phyloP scores from a whole-genome alignment of 1,140 invertebrate genomes.

The Drosophila parabipectinata region DNA sequence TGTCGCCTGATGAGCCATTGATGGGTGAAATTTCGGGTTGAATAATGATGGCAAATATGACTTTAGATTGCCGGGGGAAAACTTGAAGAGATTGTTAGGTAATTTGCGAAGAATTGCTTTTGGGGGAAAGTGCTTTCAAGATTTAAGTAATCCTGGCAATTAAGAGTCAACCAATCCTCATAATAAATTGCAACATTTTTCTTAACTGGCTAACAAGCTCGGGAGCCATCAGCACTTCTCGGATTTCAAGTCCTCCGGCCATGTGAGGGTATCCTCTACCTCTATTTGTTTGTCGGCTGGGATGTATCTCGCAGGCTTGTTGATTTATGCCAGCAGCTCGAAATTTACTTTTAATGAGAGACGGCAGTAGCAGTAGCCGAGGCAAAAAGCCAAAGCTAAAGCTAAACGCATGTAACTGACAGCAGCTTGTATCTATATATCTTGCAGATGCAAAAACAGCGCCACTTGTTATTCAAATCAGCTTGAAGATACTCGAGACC shows the following conservation, averaged over 20 bases:
- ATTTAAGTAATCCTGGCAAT: slow-evolving; percentile 7
- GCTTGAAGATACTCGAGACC: slow-evolving; percentile 33
- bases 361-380: slow-evolving; percentile 9
- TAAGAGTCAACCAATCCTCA: slow-evolving; percentile 12
- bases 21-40: slow-evolving; percentile 15
- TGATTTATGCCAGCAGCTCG: slow-evolving; percentile 69
- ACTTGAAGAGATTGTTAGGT: not conserved
- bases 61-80: not conserved
- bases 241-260: slow-evolving; percentile 37
- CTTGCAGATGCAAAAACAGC: slow-evolving; percentile 54
- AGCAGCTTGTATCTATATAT: slow-evolving; percentile 44
- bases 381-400: slow-evolving; percentile 27
- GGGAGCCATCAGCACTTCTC: slow-evolving; percentile 42
- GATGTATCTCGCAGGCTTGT: slow-evolving; percentile 33
- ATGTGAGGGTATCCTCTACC: slow-evolving; percentile 17
- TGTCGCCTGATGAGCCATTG: slow-evolving; percentile 32
- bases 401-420: slow-evolving; percentile 72
- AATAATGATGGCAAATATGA: not conserved
- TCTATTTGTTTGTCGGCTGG: not conserved
- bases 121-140: not conserved
- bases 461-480: slow-evolving; percentile 63
- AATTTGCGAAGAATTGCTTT: not conserved
- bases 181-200: slow-evolving; percentile 39
- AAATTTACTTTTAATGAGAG: slow-evolving; percentile 76
- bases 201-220: slow-evolving; percentile 30